These are phyloP conservation scores for Drosophila picticornis DNA, from an alignment of 2,888 invertebrate species.

Conservation along the genomic window DNA sequence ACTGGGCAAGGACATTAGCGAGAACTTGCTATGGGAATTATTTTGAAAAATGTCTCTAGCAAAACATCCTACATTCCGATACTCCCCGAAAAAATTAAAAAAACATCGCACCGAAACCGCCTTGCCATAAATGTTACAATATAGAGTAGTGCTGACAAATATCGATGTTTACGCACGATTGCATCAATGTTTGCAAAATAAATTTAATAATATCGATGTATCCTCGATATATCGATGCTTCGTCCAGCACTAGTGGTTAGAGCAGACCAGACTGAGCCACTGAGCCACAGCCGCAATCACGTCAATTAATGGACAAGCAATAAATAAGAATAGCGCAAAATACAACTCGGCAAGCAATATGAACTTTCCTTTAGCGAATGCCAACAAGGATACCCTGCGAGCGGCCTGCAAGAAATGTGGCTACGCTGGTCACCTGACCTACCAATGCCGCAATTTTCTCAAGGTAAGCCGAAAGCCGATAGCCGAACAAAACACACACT, in stretches of 20 bases:
- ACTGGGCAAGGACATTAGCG: background rate
- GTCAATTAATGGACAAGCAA: slow-evolving; percentile 51
- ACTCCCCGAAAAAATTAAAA: background rate
- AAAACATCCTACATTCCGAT: background rate
- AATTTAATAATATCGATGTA: background rate
- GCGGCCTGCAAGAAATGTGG: slow-evolving; percentile 98
- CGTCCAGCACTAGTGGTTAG: slow-evolving; percentile 35
- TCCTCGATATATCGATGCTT: slow-evolving; percentile 30
- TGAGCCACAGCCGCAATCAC: slow-evolving; percentile 38
- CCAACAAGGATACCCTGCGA: slow-evolving; percentile 90
- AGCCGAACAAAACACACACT: slow-evolving; percentile 11
- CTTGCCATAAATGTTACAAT: background rate
- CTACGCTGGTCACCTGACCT: slow-evolving; percentile 97
- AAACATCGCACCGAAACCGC: background rate
- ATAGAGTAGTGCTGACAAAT: background rate
- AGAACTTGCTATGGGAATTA: background rate
- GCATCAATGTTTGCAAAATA: background rate
- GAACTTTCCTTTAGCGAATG: slow-evolving; percentile 83
- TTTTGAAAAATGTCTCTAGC: background rate
- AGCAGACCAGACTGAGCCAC: slow-evolving; percentile 41
- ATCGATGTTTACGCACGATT: background rate
- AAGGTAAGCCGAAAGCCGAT: slow-evolving; percentile 87
- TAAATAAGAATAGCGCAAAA: slow-evolving; percentile 14
- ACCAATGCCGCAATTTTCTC: slow-evolving; percentile 97
- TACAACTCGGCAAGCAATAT: slow-evolving; percentile 54